Evolutionary conservation across 30 jellyfish, hydroid and myxozoan genomes (phyloP).

Genomic region (Turritopsis dohrnii): DNA sequence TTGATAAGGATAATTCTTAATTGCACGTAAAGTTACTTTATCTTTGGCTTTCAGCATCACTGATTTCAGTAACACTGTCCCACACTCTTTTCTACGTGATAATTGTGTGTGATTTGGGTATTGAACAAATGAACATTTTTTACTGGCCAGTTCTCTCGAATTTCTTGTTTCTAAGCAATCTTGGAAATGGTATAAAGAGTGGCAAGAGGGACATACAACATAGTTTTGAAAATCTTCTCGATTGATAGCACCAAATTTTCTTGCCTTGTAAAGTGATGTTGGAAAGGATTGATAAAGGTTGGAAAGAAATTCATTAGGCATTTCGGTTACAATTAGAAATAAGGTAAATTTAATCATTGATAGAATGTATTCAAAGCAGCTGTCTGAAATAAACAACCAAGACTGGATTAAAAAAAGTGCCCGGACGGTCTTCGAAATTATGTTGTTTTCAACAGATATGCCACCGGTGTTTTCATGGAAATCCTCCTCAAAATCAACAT

Average conservation of each 20-base stretch:
- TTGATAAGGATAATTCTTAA: not conserved
- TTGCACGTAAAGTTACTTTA: not conserved
- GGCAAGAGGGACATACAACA: conserved; percentile 4
- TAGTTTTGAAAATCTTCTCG: not conserved
- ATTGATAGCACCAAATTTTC: conserved; percentile 2
- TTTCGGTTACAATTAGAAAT: not conserved
- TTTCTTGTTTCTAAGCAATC: not conserved
- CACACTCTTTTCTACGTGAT: not conserved
- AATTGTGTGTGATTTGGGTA: not conserved
- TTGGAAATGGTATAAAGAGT: not conserved
- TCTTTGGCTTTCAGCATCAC: not conserved
- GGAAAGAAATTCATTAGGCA: not conserved
- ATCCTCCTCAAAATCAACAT: not conserved
- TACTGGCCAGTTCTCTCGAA: not conserved
- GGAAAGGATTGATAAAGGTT: not conserved
- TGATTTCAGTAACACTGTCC: not conserved
- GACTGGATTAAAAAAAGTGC: not conserved
- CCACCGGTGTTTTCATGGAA: too few species aligned
- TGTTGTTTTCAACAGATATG: not conserved
- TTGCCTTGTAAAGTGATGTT: not conserved
- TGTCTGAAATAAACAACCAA: not conserved
- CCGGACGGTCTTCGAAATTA: not conserved
- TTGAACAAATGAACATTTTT: not conserved
- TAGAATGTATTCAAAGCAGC: not conserved
- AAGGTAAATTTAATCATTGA: too few species aligned